A percentile compares a stretch with the other conserved stretches of the same genome.
Evolutionary conservation across 2,797 vertebrate species (phyloP).

Genomic region (Pachyuromys duprasi): DNA sequence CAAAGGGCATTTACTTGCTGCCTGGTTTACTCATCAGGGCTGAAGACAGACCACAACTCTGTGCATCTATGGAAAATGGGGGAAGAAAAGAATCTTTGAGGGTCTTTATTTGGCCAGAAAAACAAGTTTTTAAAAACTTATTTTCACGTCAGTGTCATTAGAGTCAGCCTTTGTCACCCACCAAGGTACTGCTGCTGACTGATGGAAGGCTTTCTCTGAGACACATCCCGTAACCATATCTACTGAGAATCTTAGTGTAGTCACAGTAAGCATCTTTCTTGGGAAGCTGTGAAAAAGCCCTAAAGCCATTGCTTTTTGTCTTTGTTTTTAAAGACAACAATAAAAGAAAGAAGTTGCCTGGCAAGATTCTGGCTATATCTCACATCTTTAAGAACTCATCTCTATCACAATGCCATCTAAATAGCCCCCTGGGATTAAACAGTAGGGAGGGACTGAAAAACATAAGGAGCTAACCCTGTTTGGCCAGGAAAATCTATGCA

Average conservation of each 20-base stretch:
- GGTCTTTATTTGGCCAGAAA: constrained; percentile 40
- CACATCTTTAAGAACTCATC: not conserved
- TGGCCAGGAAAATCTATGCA: not conserved
- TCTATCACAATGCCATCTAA: not conserved
- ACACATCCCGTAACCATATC: not conserved
- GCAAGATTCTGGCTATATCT: constrained; percentile 20
- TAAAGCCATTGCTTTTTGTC: not conserved
- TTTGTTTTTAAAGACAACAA: not conserved
- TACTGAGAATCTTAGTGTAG: not conserved
- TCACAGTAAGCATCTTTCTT: constrained; percentile 2
- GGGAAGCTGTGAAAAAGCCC: constrained; percentile 20
- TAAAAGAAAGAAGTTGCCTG: not conserved
- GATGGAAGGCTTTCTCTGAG: not conserved
- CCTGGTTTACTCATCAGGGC: not conserved
- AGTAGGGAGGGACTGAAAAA: not conserved
- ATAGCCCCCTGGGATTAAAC: not conserved
- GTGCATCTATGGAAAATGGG: not conserved
- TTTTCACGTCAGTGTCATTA: constrained; percentile 10
- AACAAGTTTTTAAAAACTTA: not conserved
- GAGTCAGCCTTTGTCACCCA: not conserved
- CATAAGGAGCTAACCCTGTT: not conserved
- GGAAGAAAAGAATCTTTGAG: not conserved
- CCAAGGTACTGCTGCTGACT: not conserved
- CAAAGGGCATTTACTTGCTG: not conserved
- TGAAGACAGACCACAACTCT: not conserved